Evolutionary conservation across 2,113 vertebrate genomes (phyloP), one percentile per base, ranked within the genome.

Genomic region (Erinaceus europaeus): DNA sequence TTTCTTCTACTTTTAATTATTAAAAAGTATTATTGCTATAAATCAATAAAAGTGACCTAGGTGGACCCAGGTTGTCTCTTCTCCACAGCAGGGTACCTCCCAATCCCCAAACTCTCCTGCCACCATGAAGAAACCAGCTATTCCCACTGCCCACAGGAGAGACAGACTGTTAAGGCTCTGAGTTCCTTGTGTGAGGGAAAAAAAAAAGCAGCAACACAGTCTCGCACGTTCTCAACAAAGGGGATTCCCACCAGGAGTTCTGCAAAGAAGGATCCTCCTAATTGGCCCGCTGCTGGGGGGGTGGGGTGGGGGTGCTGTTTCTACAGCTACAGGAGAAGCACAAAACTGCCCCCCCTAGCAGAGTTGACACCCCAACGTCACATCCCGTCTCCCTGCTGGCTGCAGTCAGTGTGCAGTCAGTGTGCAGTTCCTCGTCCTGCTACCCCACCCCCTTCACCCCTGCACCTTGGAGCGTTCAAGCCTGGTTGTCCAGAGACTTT

Each of bases 191-290:
- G 64, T 34, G 62, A 65, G 57, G 52, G 52, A 84, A 74, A 52
- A 44, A 86, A 79, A n/a, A n/a, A n/a, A n/a, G n/a, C n/a, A n/a
- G n/a, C n/a, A n/a, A n/a, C n/a, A 68, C 25, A 23, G 18, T 44
- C 68, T 62, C n/a, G 9, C 8, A 55, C 62, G 36, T 62, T 86
- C 59, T 48, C 36, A 80, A 68, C 64, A 40, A 77, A 72, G 76
- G 38, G 72, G 42, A 65, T 61, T 52, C 67, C 84, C 52, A 46
- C 4, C 50, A 34, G 67, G 7, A 32, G 48, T 65, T 88, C 73
- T 78, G 65, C 81, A 84, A 74, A 75, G 3, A 27, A 1, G 7
- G 27, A 46, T 38, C 80, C 23, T 44, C 38, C 61, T 76, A 42
- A 34, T 44, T 25, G 32, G 67, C 83, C 77, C 64, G 15, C 29